Conservation (phyloP, 2,888 invertebrate genomes). For the Bhutanitis thaidina region DNA sequence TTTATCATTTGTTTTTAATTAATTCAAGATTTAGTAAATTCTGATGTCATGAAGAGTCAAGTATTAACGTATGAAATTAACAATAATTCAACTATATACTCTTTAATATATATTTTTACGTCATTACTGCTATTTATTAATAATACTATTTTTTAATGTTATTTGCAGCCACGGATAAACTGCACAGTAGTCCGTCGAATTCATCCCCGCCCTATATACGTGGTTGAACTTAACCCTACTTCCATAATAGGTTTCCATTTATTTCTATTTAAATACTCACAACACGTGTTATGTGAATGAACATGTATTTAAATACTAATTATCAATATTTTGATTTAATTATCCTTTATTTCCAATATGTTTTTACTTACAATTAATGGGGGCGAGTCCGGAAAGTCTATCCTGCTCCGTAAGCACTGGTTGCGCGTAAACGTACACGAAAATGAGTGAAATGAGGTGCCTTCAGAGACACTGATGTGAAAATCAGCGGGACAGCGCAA, state of each 20-base stretch:
- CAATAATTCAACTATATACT: too few species aligned
- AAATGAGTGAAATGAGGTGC: conserved; percentile 58
- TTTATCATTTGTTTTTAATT: too few species aligned
- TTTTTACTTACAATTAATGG: conserved; percentile 50
- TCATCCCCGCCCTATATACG: conserved; percentile 57
- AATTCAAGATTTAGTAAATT: too few species aligned
- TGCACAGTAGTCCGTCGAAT: conserved; percentile 24
- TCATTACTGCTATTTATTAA: too few species aligned
- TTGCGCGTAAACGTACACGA: conserved; percentile 50
- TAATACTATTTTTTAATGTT: too few species aligned
- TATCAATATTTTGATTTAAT: conserved; percentile 5
- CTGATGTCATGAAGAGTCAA: too few species aligned
- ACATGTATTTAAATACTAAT: conserved; percentile 19
- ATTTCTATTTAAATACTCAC: conserved; percentile 28
- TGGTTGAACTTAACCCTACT: conserved; percentile 43
- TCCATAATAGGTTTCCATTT: conserved; percentile 34
- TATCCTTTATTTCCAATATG: conserved; percentile 16
- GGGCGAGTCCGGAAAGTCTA: conserved; percentile 43
- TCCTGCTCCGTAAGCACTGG: conserved; percentile 53
- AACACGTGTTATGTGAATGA: conserved; percentile 30
- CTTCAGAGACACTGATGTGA: conserved; percentile 62
- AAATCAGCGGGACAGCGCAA: conserved; percentile 64
- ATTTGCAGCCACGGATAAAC: background rate
- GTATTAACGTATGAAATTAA: too few species aligned
- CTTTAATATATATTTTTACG: too few species aligned